These are phyloP conservation scores for Pampusana beccarii DNA, from an alignment of 2,113 vertebrate genomes.

Conservation along the genomic window DNA sequence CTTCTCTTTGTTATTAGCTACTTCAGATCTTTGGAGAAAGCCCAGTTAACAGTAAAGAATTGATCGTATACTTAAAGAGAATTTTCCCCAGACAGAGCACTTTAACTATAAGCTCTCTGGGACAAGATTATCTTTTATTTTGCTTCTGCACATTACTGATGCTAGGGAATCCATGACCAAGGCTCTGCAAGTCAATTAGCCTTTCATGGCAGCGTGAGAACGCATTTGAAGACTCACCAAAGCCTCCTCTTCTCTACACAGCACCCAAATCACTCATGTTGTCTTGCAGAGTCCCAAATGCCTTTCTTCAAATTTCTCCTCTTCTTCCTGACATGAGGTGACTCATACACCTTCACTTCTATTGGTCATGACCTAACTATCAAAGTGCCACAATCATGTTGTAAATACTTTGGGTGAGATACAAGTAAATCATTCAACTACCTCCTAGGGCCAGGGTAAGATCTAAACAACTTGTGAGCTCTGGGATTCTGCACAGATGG, in stretches of 20 bases:
- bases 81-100: neutral
- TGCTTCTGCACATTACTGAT: neutral
- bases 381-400: neutral
- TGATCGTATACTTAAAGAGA: neutral
- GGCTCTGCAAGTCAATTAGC: neutral
- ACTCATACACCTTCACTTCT: neutral
- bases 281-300: neutral
- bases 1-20: neutral
- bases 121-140: neutral
- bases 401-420: neutral
- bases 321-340: neutral
- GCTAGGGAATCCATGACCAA: neutral
- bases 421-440: neutral
- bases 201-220: neutral
- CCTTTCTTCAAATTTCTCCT: neutral
- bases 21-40: conserved; percentile 12
- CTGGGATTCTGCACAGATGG: neutral
- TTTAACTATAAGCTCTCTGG: neutral
- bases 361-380: neutral
- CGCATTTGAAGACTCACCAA: neutral
- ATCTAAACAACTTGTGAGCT: neutral
- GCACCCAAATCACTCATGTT: neutral
- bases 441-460: neutral
- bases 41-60: neutral
- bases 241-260: neutral